Base-by-base conservation (phyloP, 1,140 invertebrate genomes). In the Spodoptera litura region DNA sequence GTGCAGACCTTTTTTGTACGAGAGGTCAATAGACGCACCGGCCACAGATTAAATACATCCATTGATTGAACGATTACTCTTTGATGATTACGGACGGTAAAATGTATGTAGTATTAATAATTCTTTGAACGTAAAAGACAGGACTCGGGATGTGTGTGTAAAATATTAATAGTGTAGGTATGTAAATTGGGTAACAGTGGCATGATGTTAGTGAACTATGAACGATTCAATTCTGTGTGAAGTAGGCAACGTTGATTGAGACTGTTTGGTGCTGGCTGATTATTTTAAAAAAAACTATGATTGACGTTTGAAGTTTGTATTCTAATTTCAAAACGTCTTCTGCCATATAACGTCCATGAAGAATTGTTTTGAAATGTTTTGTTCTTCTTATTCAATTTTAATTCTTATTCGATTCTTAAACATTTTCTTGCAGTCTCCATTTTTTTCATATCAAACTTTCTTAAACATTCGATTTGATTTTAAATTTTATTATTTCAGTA, bases 171-270 rank as follows among this genome's bases (percentile, higher is more conserved):
- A 53, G 11, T 2, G 12, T n/a, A n/a, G n/a, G n/a, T 70, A 70
- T 74, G 55, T 74, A 61, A 38, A 74, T 74, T 74, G 15, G 71
- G 71, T 74, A 74, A 74, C 56, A 74, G 71, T 74, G 55, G 38
- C 71, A 59, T 35, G 35, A 38, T 70, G 56, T 31, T 74, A 74
- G 35, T 61, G 55, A 74, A 74, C 71, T 61, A 58, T 11, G 35
- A 31, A 56, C 58, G 31, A 58, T 58, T 73, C 20, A n/a, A n/a
- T 55, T 2, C n/a, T 27, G 20, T 61, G 56, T 44, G 15, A 72
- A 66, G 62, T 66, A 49, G 62, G 62, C 62, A 66, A 49, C 62
- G 38, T 38, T 44, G 62, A 4, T 49, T 66, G 15, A 38, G n/a
- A 66, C 61, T 38, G 61, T 3, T 49, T 66, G 15, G 38, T 49